Base-by-base conservation (phyloP, 2,888 invertebrate genomes). In the Choreutis nemorana region DNA sequence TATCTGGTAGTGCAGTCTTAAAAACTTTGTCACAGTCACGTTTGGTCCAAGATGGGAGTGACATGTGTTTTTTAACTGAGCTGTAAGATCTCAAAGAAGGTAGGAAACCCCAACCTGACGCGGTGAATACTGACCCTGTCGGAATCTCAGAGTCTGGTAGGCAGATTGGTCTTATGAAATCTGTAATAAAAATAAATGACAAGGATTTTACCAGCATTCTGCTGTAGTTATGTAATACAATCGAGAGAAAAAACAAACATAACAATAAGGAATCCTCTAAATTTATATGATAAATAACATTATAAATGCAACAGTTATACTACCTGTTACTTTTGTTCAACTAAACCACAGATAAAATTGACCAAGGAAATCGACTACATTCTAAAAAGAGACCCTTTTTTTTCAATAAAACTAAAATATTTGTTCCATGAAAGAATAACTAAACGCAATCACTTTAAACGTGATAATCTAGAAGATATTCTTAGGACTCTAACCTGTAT, bases 151-250 rank as follows among this genome's bases (percentile, higher is more conserved):
- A 47, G 1, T 43, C 35, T 3, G 67, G 67, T 1, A 68, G 23
- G 31, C 68, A 68, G 9, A 55, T 48, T 4, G 66, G 66, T 1
- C 66, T 50, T 21, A 67, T 62, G 41, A 64, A 68, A 33, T 68
- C 68, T 68, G 55, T n/a, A 39, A 41, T 23, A 24, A 31, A 20
- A 11, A 10, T 6, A 5, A n/a, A 15, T 13, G 13, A 3, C 14
- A 15, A 26, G 14, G 36, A 6, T 21, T n/a, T 14, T 10, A 23
- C 11, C 16, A 15, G 16, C 3, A 10, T 14, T 14, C 14, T 18
- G n/a, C 4, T 4, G 9, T 10, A n/a, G 9, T 11, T 27, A 18
- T 14, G 6, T 26, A 3, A 4, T n/a, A n/a, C n/a, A n/a, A n/a
- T n/a, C n/a, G n/a, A n/a, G n/a, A n/a, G n/a, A n/a, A n/a, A n/a